Conservation (phyloP, 2,888 invertebrate species). For the Neoaliturus tenellus region DNA sequence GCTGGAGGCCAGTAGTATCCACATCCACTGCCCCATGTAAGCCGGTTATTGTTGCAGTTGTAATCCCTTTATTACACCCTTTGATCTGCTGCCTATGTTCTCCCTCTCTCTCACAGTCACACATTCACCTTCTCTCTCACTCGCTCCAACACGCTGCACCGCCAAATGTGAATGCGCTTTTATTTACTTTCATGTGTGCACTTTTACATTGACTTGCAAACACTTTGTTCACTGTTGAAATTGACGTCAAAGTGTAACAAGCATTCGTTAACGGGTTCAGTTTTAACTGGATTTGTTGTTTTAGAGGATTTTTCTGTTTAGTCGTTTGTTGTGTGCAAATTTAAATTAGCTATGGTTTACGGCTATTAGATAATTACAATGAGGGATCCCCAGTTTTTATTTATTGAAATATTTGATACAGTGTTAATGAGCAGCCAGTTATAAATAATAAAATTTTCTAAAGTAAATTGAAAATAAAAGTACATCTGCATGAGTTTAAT, state of each 20-base stretch:
- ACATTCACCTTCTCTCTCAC: not conserved
- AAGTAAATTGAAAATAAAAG: no score
- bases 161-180: constrained; percentile 10
- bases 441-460: no score
- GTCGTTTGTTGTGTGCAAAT: no score
- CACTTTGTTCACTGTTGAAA: constrained; percentile 19
- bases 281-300: constrained; percentile 2
- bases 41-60: constrained; percentile 17
- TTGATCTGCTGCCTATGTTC: not conserved
- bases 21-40: constrained; percentile 7
- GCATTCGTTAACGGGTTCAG: not conserved
- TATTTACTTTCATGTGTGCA: constrained; percentile 45
- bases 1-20: no score
- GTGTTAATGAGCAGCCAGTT: no score
- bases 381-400: no score
- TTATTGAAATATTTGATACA: no score
- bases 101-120: not conserved
- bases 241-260: not conserved
- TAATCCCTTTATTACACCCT: constrained; percentile 45
- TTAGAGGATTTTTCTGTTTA: not conserved
- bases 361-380: no score
- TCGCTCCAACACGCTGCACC: not conserved
- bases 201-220: constrained; percentile 25
- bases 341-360: no score
- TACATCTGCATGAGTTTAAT: no score